A percentile compares a stretch with the other conserved stretches of the same genome.
Evolutionary conservation across 2,113 vertebrate species (phyloP).

Genomic region (Candoia aspera): DNA sequence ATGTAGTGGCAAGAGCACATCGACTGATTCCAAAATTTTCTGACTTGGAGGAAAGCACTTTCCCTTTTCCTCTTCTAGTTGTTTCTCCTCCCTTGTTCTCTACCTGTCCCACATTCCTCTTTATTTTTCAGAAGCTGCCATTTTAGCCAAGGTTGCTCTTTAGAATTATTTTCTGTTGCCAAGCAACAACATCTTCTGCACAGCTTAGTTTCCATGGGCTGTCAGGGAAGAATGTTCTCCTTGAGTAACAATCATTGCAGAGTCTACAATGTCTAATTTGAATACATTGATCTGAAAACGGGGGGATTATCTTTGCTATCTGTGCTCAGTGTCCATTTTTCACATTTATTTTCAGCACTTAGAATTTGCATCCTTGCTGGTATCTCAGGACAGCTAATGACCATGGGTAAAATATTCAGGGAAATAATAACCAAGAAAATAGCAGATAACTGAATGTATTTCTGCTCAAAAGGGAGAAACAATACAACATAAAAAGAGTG

Average conservation of each 20-base stretch:
- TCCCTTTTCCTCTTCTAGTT: neutral
- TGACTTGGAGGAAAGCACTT: neutral
- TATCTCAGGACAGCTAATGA: neutral
- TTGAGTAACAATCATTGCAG: neutral
- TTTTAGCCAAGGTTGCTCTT: constrained; percentile 23
- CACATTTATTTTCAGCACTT: neutral
- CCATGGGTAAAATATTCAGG: neutral
- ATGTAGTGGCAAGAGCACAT: neutral
- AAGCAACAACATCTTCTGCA: constrained; percentile 13
- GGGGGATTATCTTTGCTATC: neutral
- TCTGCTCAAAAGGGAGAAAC: neutral
- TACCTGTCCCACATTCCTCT: neutral
- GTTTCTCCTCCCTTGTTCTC: neutral
- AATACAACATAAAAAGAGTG: neutral
- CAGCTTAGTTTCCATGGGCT: constrained; percentile 29
- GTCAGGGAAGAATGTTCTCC: neutral
- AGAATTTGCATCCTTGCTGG: neutral
- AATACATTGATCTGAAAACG: neutral
- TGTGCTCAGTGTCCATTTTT: neutral
- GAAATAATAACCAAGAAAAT: neutral
- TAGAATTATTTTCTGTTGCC: constrained; percentile 30
- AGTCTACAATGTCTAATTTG: neutral
- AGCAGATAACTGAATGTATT: neutral
- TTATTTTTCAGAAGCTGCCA: neutral
- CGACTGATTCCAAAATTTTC: neutral